Conservation (phyloP, 1,140 invertebrate species). For the Homalodisca vitripennis region DNA sequence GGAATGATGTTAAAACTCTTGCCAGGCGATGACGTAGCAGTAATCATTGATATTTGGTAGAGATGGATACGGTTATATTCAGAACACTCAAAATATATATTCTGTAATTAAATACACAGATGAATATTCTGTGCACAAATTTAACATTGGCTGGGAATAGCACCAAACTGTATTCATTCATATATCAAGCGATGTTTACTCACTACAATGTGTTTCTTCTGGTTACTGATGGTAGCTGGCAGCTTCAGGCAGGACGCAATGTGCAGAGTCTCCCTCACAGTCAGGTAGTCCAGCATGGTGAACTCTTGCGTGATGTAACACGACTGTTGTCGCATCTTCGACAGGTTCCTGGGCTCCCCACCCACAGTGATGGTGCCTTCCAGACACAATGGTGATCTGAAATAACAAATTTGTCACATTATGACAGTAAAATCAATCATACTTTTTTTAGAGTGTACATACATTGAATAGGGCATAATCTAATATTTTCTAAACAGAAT, state of each 20-base stretch:
- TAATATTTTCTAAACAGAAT: too few species aligned
- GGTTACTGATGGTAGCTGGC: neutral
- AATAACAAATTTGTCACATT: neutral
- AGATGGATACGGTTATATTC: too few species aligned
- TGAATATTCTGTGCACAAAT: too few species aligned
- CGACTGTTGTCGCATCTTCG: constrained; percentile 56
- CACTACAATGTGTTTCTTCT: constrained; percentile 12
- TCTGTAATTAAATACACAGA: too few species aligned
- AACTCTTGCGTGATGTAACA: constrained; percentile 71
- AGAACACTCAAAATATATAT: too few species aligned
- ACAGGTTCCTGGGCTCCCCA: constrained; percentile 32
- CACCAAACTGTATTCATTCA: neutral
- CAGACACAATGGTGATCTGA: neutral
- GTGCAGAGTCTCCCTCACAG: constrained; percentile 81
- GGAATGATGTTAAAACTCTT: too few species aligned
- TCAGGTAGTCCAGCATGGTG: constrained; percentile 70
- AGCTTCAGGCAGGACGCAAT: constrained; percentile 84
- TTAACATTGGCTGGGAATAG: too few species aligned
- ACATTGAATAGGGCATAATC: too few species aligned
- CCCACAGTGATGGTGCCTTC: constrained; percentile 34
- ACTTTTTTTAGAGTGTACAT: neutral
- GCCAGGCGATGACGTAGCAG: too few species aligned
- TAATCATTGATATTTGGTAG: too few species aligned
- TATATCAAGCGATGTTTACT: neutral
- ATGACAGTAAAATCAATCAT: neutral